Evolutionary conservation across 2,113 vertebrate species (phyloP).

Genomic region (Suncus etruscus): DNA sequence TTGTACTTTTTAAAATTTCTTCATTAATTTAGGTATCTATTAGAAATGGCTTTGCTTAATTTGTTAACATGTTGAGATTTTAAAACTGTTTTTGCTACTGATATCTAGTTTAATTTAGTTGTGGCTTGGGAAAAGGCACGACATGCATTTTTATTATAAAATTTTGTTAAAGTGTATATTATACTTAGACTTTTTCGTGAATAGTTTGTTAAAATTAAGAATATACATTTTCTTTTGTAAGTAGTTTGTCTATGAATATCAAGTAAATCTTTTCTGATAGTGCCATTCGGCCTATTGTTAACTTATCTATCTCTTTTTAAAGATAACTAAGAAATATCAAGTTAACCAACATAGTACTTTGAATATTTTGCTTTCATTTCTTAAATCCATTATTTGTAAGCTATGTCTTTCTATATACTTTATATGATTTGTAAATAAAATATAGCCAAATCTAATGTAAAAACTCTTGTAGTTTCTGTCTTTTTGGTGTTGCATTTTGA

Average conservation of each 20-base stretch:
- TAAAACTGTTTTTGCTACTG: neutral
- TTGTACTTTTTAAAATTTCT: no score
- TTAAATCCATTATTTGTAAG: neutral
- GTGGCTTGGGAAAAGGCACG: neutral
- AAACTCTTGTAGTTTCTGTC: neutral
- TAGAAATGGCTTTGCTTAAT: no score
- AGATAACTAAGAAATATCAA: neutral
- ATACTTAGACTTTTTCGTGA: neutral
- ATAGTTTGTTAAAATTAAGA: neutral
- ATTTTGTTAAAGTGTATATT: neutral
- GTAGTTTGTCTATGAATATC: neutral
- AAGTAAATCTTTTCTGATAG: neutral
- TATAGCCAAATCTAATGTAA: no score
- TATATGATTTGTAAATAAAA: no score
- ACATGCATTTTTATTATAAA: neutral
- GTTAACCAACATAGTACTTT: neutral
- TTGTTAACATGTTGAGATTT: neutral
- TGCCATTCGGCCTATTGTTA: no score
- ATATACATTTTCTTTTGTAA: neutral
- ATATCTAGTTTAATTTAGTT: neutral
- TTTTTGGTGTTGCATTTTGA: neutral
- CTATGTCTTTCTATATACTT: neutral
- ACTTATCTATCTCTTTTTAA: neutral
- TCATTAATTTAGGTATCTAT: no score
- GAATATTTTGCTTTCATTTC: neutral